A percentile compares a stretch with the other conserved stretches of the same genome.
Conservation (phyloP, 1,140 invertebrate genomes). For the Plectus sambesii region DNA sequence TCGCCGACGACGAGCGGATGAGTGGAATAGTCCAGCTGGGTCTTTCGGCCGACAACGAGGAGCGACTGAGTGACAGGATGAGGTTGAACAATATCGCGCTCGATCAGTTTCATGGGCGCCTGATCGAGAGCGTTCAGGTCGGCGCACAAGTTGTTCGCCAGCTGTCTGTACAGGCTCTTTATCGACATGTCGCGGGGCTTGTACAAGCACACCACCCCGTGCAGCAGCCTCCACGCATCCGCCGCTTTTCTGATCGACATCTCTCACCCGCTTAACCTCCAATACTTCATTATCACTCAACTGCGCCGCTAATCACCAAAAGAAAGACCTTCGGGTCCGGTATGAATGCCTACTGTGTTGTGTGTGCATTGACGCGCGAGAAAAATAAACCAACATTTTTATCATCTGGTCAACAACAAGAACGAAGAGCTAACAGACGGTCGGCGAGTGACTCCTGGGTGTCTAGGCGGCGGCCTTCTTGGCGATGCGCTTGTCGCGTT, state of each 20-base stretch:
- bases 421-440: conserved; percentile 16
- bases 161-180: conserved; percentile 21
- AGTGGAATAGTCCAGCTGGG: conserved; percentile 33
- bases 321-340: conserved; percentile 4
- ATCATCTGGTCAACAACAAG: conserved; percentile 14
- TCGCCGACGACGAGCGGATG: conserved; percentile 30
- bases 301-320: background rate
- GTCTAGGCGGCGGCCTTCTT: conserved; percentile 42
- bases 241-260: too few relatives aligned
- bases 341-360: conserved; percentile 9
- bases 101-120: conserved; percentile 19
- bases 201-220: conserved; percentile 41
- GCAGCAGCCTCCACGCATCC: conserved; percentile 27
- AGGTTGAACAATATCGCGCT: conserved; percentile 36
- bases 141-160: conserved; percentile 22
- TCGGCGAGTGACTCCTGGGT: conserved; percentile 8
- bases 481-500: conserved; percentile 89
- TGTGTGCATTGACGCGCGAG: background rate
- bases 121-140: background rate
- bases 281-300: conserved; percentile 4
- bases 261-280: too few relatives aligned
- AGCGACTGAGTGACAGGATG: conserved; percentile 29
- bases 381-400: conserved; percentile 15
- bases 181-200: conserved; percentile 39
- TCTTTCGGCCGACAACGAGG: conserved; percentile 31